phyloP scores from a whole-genome alignment of 2,888 invertebrate genomes.

The Mythimna impura region DNA sequence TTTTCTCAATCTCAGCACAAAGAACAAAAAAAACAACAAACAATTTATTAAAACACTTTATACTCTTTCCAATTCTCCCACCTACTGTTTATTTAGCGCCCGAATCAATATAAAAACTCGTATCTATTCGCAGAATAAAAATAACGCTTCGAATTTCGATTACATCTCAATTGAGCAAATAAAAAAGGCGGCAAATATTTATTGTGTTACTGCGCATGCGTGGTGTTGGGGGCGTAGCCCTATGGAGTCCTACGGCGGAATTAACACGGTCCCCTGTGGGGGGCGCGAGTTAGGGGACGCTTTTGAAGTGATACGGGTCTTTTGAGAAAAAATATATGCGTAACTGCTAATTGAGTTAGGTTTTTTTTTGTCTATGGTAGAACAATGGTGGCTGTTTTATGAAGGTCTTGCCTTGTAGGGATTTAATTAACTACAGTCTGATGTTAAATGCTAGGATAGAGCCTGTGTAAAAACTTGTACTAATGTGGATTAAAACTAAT shows the following conservation, averaged over 20 bases:
- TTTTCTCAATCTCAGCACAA: not conserved
- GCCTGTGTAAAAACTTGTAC: not conserved
- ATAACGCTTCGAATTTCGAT: slow-evolving; percentile 57
- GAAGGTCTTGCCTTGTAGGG: not conserved
- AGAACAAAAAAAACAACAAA: slow-evolving; percentile 27
- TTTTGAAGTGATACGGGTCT: slow-evolving; percentile 26
- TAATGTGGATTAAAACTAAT: not conserved
- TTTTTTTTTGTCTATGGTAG: slow-evolving; percentile 17
- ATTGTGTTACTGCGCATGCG: slow-evolving; percentile 58
- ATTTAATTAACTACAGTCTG: too few species aligned
- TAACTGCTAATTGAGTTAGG: slow-evolving; percentile 27
- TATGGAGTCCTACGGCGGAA: slow-evolving; percentile 50
- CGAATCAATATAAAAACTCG: slow-evolving; percentile 43
- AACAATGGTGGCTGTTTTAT: not conserved
- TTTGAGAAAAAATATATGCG: slow-evolving; percentile 20
- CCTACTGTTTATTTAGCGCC: slow-evolving; percentile 39
- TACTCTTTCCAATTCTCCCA: slow-evolving; percentile 20
- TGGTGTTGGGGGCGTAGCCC: slow-evolving; percentile 56
- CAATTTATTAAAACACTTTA: slow-evolving; percentile 34
- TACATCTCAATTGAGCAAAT: slow-evolving; percentile 60
- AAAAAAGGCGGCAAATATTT: slow-evolving; percentile 66
- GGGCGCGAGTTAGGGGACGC: slow-evolving; percentile 57
- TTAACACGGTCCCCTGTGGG: slow-evolving; percentile 60
- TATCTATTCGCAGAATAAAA: slow-evolving; percentile 47
- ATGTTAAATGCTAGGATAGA: not conserved